Base-by-base conservation (phyloP, 2,113 vertebrate genomes). In the Ascaphus truei region DNA sequence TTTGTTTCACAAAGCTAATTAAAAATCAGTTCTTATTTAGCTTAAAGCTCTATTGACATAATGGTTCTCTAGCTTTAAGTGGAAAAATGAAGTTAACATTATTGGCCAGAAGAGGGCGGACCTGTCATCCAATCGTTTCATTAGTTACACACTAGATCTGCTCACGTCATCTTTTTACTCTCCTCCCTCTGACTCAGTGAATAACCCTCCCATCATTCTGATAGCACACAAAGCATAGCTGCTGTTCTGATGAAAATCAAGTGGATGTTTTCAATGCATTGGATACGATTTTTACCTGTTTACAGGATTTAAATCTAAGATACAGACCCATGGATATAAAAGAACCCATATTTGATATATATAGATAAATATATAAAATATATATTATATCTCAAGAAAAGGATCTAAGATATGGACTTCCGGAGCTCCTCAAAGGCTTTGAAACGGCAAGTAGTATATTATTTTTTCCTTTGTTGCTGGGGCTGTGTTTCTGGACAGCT, bases 171-270 rank as follows among this genome's bases (percentile, higher is more conserved):
- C n/a, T n/a, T n/a, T n/a, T n/a, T n/a, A n/a, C n/a, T 39, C 12
- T 36, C 50, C 2, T 1, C 18, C 22, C 9, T 6, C 31, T 45
- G 36, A 43, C 53, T 15, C 62, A 4, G 15, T 69, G 15, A 5
- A 7, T 41, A n/a, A 33, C 45, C 27, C 0, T 6, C 55, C 81
- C 86, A 80, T 79, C 83, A 77, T n/a, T n/a, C n/a, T n/a, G n/a
- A n/a, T n/a, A n/a, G n/a, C n/a, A n/a, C n/a, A n/a, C n/a, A n/a
- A n/a, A n/a, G n/a, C n/a, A n/a, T n/a, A n/a, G n/a, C n/a, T n/a
- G n/a, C n/a, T n/a, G n/a, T n/a, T n/a, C n/a, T n/a, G n/a, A n/a
- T n/a, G n/a, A n/a, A n/a, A n/a, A n/a, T n/a, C n/a, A n/a, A n/a
- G n/a, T n/a, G n/a, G n/a, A n/a, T n/a, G n/a, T n/a, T n/a, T n/a